Percentiles rank a stretch among this genome's conserved stretches.
These are phyloP conservation scores for Phyllostomus discolor DNA, from an alignment of 2,113 vertebrate species.

Conservation along the genomic window DNA sequence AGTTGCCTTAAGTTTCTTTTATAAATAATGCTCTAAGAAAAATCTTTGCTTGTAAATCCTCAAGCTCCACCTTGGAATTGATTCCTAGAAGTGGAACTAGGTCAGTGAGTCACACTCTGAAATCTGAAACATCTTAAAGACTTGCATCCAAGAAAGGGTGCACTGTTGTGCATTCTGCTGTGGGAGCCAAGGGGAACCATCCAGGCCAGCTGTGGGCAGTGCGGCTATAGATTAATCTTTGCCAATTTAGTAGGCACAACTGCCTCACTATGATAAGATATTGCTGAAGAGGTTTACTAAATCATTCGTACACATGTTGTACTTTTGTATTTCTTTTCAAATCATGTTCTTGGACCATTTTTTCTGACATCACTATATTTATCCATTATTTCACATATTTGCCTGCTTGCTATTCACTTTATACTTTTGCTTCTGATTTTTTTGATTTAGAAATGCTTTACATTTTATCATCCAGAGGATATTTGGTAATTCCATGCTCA, in stretches of 20 bases:
- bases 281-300: neutral
- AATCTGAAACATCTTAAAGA: neutral
- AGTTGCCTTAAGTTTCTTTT: neutral
- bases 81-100: neutral
- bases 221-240: neutral
- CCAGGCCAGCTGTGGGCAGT: neutral
- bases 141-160: neutral
- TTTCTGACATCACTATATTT: neutral
- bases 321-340: neutral
- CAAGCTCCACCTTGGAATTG: neutral
- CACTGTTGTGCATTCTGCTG: neutral
- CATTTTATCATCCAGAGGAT: neutral
- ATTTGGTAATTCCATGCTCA: neutral
- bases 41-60: slow-evolving; percentile 20
- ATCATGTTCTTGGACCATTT: neutral
- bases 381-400: neutral
- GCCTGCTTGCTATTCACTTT: neutral
- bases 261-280: neutral
- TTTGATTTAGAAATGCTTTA: neutral
- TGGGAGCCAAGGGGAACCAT: neutral
- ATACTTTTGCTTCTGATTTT: slow-evolving; percentile 12
- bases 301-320: neutral
- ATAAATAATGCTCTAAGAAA: neutral
- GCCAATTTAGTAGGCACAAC: neutral
- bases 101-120: neutral